Evolutionary conservation across 2,888 invertebrate species (phyloP).

Genomic region (Diplolepis rosae): DNA sequence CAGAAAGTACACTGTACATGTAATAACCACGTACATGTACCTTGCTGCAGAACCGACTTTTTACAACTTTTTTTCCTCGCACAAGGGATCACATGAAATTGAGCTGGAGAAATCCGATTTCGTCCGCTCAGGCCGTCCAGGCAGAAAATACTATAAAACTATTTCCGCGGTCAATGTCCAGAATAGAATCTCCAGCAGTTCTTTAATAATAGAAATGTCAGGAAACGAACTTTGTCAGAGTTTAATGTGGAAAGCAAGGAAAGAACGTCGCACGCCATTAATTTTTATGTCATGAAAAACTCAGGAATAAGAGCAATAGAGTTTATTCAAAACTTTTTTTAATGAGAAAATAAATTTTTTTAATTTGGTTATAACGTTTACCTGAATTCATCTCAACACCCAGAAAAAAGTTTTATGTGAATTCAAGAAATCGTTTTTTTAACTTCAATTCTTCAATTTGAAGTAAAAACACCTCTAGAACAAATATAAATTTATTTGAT

Average conservation of each 20-base stretch:
- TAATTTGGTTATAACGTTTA: too few species aligned
- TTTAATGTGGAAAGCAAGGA: conserved; percentile 35
- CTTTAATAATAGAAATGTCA: conserved; percentile 25
- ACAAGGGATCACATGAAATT: conserved; percentile 51
- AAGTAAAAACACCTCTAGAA: too few species aligned
- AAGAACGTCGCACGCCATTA: too few species aligned
- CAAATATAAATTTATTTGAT: too few species aligned
- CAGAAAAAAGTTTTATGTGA: too few species aligned
- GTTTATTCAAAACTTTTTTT: too few species aligned
- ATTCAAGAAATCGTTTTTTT: too few species aligned
- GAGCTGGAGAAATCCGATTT: conserved; percentile 59
- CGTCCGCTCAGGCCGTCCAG: conserved; percentile 51
- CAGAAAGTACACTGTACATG: neutral
- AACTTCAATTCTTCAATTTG: too few species aligned
- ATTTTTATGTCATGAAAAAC: too few species aligned
- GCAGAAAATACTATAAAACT: conserved; percentile 63
- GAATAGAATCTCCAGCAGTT: conserved; percentile 6
- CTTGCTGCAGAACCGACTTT: neutral
- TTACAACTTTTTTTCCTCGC: conserved; percentile 21
- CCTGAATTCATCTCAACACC: too few species aligned
- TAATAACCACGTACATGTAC: neutral
- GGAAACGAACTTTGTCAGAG: neutral
- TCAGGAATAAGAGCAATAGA: too few species aligned
- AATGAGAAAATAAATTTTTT: too few species aligned
- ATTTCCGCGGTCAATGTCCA: conserved; percentile 52